Evolutionary conservation across 2,888 invertebrate species (phyloP).

Genomic region (Melinopterus prodromus): DNA sequence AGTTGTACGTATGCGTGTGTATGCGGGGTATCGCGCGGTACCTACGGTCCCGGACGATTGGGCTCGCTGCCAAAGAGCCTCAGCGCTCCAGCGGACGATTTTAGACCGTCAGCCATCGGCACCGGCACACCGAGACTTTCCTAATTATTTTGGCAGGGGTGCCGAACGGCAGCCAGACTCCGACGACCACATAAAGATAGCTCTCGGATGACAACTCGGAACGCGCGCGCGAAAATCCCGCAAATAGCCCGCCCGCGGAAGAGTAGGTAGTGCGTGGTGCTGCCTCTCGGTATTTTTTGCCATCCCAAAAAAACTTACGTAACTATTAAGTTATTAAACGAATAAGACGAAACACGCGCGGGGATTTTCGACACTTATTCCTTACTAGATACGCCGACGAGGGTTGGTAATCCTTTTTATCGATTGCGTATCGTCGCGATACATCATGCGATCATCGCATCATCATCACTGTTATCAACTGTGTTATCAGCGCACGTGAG

Average conservation of each 20-base stretch:
- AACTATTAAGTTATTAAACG: no score
- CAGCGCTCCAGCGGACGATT: slow-evolving; percentile 47
- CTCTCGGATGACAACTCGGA: slow-evolving; percentile 44
- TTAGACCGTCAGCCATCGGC: slow-evolving; percentile 41
- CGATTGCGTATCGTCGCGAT: not conserved
- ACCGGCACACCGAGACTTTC: slow-evolving; percentile 64
- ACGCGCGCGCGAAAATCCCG: slow-evolving; percentile 41
- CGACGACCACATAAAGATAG: slow-evolving; percentile 47
- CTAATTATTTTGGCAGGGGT: slow-evolving; percentile 82
- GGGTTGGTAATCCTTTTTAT: not conserved
- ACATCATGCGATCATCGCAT: no score
- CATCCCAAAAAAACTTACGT: slow-evolving; percentile 9
- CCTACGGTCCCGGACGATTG: slow-evolving; percentile 35
- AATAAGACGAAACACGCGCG: slow-evolving; percentile 22
- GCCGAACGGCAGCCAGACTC: slow-evolving; percentile 53
- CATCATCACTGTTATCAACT: slow-evolving; percentile 38
- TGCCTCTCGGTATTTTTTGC: no score
- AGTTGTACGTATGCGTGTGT: not conserved
- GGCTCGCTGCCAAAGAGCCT: slow-evolving; percentile 45
- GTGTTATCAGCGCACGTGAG: no score
- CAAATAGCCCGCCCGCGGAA: slow-evolving; percentile 38
- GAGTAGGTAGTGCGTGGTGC: slow-evolving; percentile 37
- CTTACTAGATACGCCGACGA: no score
- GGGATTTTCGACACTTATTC: slow-evolving; percentile 1
- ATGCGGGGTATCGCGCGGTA: slow-evolving; percentile 29